phyloP scores from a whole-genome alignment of 2,888 invertebrate species.

The Tipula vernalis region DNA sequence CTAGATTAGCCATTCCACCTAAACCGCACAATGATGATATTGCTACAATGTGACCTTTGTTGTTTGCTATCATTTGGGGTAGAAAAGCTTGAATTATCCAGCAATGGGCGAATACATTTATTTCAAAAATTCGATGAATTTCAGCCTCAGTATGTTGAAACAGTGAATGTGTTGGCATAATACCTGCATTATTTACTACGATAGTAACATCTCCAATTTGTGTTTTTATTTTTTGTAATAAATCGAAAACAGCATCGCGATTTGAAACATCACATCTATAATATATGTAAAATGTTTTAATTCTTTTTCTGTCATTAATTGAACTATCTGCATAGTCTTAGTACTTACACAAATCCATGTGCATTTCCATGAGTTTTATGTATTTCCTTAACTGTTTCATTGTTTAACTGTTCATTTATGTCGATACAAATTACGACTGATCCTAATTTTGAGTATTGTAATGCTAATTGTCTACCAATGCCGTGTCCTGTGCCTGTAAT shows the following conservation, averaged over 20 bases:
- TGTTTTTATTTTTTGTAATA: conserved; percentile 48
- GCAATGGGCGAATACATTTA: conserved; percentile 67
- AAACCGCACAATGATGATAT: conserved; percentile 68
- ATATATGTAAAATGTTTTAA: too few relatives aligned
- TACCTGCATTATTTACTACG: conserved; percentile 76
- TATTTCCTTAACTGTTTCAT: conserved; percentile 51
- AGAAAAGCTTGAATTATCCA: conserved; percentile 66
- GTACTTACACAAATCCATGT: conserved; percentile 35
- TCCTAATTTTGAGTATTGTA: conserved; percentile 57
- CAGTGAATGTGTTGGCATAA: conserved; percentile 68
- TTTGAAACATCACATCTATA: conserved; percentile 56
- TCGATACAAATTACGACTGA: conserved; percentile 69
- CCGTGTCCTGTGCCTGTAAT: conserved; percentile 79
- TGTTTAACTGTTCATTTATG: conserved; percentile 55
- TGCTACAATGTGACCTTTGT: conserved; percentile 66
- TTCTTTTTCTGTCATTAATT: too few relatives aligned
- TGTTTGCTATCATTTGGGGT: conserved; percentile 60
- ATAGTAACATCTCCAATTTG: conserved; percentile 69
- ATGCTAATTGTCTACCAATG: conserved; percentile 65
- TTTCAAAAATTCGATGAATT: conserved; percentile 51
- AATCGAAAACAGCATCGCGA: conserved; percentile 48
- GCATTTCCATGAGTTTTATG: conserved; percentile 31
- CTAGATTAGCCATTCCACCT: conserved; percentile 58
- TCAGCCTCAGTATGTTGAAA: conserved; percentile 52
- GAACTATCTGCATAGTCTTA: neutral